A percentile compares a stretch with the other conserved stretches of the same genome.
phyloP scores from a whole-genome alignment of 2,888 invertebrate genomes.

The Bimastos eiseni region DNA sequence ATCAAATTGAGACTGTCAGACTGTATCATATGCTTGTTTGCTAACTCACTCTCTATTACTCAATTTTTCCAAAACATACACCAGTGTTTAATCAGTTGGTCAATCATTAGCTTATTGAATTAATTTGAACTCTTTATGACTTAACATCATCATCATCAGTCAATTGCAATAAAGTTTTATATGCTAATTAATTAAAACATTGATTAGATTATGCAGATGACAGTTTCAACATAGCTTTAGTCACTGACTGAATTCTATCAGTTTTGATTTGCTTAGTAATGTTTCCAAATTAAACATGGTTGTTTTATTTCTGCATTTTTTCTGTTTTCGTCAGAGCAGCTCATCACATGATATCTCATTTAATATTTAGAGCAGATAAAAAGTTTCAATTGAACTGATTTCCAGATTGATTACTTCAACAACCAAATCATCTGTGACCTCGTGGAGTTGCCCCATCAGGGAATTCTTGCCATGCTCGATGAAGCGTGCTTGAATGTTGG shows the following conservation, averaged over 20 bases:
- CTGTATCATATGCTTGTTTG: too few relatives aligned
- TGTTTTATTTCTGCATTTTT: neutral
- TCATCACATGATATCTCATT: neutral
- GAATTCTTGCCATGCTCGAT: slow-evolving; percentile 88
- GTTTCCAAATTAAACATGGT: neutral
- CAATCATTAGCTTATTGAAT: neutral
- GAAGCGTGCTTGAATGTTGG: slow-evolving; percentile 96
- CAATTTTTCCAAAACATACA: neutral
- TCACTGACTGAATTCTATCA: neutral
- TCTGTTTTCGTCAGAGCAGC: neutral
- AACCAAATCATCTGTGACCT: slow-evolving; percentile 80
- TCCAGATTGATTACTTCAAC: slow-evolving; percentile 86
- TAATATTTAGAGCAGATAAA: neutral
- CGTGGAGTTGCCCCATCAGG: slow-evolving; percentile 87
- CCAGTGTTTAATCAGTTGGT: neutral
- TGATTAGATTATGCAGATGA: neutral
- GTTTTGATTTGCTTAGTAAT: neutral
- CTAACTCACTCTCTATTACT: too few relatives aligned
- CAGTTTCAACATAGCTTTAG: neutral
- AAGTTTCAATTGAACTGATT: neutral
- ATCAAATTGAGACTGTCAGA: too few relatives aligned
- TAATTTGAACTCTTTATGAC: too few relatives aligned
- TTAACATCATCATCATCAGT: neutral
- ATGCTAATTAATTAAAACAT: neutral
- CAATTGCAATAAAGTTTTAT: slow-evolving; percentile 13